A percentile compares a stretch with the other conserved stretches of the same genome.
phyloP scores from a whole-genome alignment of 1,140 invertebrate species.

The Cydia strobilella region DNA sequence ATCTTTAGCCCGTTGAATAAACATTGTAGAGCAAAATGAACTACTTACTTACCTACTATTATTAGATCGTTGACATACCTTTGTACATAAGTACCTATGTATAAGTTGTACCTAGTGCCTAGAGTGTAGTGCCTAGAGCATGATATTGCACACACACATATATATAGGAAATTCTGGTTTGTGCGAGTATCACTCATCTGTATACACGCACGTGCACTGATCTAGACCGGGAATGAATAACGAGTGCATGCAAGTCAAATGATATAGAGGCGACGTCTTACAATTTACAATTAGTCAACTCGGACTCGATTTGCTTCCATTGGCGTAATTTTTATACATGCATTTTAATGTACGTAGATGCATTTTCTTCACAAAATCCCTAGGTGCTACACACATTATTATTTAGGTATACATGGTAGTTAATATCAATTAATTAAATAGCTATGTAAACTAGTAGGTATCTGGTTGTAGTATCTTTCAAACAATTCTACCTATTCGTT shows the following conservation, averaged over 20 bases:
- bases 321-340: background rate
- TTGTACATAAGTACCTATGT: background rate
- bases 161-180: background rate
- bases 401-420: too few species aligned
- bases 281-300: conserved; percentile 4
- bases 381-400: background rate
- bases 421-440: too few species aligned
- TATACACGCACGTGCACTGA: background rate
- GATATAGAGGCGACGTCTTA: conserved; percentile 1
- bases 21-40: too few species aligned
- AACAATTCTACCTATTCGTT: too few species aligned
- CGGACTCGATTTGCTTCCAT: background rate
- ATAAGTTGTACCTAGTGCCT: background rate
- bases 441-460: too few species aligned
- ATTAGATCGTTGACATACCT: background rate
- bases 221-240: conserved; percentile 6
- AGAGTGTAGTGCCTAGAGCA: background rate
- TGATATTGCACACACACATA: conserved; percentile 8
- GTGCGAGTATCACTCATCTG: background rate
- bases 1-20: too few species aligned
- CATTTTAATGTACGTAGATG: background rate
- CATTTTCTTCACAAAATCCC: background rate
- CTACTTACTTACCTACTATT: background rate
- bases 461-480: too few species aligned
- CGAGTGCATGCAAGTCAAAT: conserved; percentile 15